These are phyloP conservation scores for Orussus abietinus DNA, from an alignment of 1,140 invertebrate species.

Conservation along the genomic window DNA sequence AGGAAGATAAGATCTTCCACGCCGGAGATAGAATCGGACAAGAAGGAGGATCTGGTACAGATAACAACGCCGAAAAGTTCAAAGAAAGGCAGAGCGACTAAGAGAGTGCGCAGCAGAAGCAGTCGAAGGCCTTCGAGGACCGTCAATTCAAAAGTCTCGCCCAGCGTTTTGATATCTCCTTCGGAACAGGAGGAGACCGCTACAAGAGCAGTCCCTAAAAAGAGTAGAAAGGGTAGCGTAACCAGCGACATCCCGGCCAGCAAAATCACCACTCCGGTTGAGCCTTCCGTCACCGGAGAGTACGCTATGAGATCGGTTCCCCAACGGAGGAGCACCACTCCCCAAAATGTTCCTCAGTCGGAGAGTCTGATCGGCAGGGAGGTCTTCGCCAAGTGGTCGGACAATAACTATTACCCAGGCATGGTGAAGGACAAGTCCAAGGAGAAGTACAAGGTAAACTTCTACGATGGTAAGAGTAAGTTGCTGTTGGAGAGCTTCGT, in stretches of 20 bases:
- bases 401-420: conserved; percentile 61
- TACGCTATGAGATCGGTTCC: too few species aligned
- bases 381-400: conserved; percentile 62
- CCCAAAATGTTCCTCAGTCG: conserved; percentile 4
- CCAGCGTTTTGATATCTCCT: too few species aligned
- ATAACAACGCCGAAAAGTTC: conserved; percentile 22
- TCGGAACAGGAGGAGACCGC: background rate
- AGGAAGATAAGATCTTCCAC: conserved; percentile 33
- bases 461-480: conserved; percentile 60
- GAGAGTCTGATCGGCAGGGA: conserved; percentile 44
- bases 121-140: conserved; percentile 16
- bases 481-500: conserved; percentile 58
- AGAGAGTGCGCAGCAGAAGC: conserved; percentile 17
- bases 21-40: conserved; percentile 29
- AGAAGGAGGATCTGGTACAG: conserved; percentile 1
- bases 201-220: too few species aligned
- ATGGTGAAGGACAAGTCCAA: conserved; percentile 53
- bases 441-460: conserved; percentile 59
- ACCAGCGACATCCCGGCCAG: too few species aligned
- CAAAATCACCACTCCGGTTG: too few species aligned
- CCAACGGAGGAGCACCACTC: too few species aligned
- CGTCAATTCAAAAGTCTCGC: conserved; percentile 8
- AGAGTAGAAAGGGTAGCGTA: conserved; percentile 11
- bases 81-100: conserved; percentile 17
- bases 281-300: too few species aligned